Percentiles rank a stretch among this genome's conserved stretches.
Conservation (phyloP, 2,797 vertebrate species). For the Urophycis tenuis region DNA sequence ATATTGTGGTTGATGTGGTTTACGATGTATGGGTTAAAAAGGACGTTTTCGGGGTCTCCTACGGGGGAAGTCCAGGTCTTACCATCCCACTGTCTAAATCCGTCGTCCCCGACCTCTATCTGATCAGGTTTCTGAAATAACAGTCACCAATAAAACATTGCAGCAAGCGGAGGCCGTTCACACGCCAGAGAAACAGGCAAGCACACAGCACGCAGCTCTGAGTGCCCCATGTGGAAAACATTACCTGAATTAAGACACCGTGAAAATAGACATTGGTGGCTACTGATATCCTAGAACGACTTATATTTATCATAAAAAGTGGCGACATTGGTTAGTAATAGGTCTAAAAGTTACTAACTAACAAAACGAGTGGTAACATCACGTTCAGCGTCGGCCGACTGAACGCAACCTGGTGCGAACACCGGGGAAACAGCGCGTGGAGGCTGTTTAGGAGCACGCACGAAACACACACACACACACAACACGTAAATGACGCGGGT, state of each 20-base stretch:
- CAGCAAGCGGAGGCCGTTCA: constrained; percentile 59
- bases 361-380: too few species aligned
- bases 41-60: constrained; percentile 12
- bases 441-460: too few species aligned
- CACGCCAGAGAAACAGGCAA: constrained; percentile 32
- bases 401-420: too few species aligned
- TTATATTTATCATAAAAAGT: not conserved
- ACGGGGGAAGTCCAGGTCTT: constrained; percentile 66
- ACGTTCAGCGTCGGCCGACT: too few species aligned
- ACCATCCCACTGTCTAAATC: constrained; percentile 92
- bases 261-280: not conserved
- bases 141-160: constrained; percentile 81
- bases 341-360: not conserved
- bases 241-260: not conserved
- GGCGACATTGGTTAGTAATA: not conserved
- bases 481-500: not conserved
- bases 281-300: not conserved
- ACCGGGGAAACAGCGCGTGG: too few species aligned
- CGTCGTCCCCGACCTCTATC: constrained; percentile 83
- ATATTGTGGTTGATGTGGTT: not conserved
- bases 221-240: constrained; percentile 5
- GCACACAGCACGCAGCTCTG: constrained; percentile 11
- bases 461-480: not conserved
- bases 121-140: constrained; percentile 89
- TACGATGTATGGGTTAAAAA: not conserved